Conservation (phyloP, 2,888 invertebrate genomes). For the Orthosia incerta region DNA sequence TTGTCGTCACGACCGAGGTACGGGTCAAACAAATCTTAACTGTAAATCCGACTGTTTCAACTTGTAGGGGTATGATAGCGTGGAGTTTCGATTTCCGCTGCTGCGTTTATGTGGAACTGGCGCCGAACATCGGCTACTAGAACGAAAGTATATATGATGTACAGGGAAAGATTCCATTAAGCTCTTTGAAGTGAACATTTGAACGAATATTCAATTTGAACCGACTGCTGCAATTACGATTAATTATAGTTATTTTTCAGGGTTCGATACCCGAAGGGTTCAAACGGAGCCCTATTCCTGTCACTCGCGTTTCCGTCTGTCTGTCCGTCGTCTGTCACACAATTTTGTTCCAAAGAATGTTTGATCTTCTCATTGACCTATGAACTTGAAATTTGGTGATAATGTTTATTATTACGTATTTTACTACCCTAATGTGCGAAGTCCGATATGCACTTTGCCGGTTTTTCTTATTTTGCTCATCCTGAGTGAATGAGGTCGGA, state of each 20-base stretch:
- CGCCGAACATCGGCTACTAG: conserved; percentile 60
- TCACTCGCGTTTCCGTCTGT: no score
- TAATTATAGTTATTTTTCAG: not conserved
- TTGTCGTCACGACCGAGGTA: conserved; percentile 53
- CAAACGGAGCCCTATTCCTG: no score
- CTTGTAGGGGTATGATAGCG: conserved; percentile 53
- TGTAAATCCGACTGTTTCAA: conserved; percentile 58
- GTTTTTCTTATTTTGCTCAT: conserved; percentile 10
- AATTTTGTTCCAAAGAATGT: no score
- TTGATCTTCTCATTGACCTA: no score
- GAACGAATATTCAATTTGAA: conserved; percentile 11
- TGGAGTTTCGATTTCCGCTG: conserved; percentile 63
- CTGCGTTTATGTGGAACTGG: conserved; percentile 59
- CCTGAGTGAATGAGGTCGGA: conserved; percentile 19
- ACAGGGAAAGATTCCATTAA: conserved; percentile 35
- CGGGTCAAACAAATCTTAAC: conserved; percentile 64
- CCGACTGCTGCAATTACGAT: not conserved
- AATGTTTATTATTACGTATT: no score
- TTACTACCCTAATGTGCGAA: no score
- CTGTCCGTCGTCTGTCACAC: no score
- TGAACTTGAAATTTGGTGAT: no score
- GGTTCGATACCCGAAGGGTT: no score
- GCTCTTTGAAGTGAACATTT: conserved; percentile 13
- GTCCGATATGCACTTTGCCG: no score
- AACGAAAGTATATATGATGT: conserved; percentile 48